These are phyloP conservation scores for Charaxes varanes DNA, from an alignment of 1,140 invertebrate species.

Conservation along the genomic window DNA sequence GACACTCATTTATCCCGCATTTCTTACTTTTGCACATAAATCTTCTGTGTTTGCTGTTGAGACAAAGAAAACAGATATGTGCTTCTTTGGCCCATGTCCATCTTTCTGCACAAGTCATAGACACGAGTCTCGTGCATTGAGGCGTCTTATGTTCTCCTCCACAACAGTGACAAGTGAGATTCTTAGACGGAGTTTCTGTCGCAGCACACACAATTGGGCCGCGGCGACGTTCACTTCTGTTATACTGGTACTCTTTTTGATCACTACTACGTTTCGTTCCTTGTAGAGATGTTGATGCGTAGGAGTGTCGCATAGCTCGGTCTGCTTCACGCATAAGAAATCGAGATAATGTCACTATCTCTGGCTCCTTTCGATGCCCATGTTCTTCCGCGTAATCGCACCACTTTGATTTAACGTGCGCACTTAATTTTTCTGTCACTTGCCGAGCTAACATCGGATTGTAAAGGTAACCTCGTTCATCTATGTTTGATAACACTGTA, in stretches of 20 bases:
- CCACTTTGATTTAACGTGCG: conserved; percentile 3
- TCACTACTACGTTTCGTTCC: background rate
- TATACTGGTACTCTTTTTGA: background rate
- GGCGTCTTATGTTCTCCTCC: background rate
- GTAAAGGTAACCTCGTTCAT: conserved; percentile 7
- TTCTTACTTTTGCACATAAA: conserved; percentile 9
- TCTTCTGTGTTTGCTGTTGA: conserved; percentile 2
- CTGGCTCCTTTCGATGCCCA: background rate
- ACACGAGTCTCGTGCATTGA: conserved; percentile 2
- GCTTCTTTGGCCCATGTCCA: conserved; percentile 11
- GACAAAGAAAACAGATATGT: background rate
- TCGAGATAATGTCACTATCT: conserved; percentile 9
- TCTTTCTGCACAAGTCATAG: conserved; percentile 1
- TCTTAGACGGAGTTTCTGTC: background rate
- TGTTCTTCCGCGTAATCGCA: conserved; percentile 10
- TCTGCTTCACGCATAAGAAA: conserved; percentile 9
- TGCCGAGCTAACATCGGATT: conserved; percentile 12
- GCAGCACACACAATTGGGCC: too few relatives aligned
- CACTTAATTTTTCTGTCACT: conserved; percentile 10
- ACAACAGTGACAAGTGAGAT: background rate
- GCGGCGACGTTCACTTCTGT: background rate
- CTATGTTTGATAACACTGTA: conserved; percentile 4
- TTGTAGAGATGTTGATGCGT: background rate
- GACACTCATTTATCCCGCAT: conserved; percentile 9
- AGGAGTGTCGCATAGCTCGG: background rate